Percentiles rank a stretch among this genome's conserved stretches.
phyloP scores from a whole-genome alignment of 2,113 vertebrate genomes.

The Ageneiosus marmoratus region DNA sequence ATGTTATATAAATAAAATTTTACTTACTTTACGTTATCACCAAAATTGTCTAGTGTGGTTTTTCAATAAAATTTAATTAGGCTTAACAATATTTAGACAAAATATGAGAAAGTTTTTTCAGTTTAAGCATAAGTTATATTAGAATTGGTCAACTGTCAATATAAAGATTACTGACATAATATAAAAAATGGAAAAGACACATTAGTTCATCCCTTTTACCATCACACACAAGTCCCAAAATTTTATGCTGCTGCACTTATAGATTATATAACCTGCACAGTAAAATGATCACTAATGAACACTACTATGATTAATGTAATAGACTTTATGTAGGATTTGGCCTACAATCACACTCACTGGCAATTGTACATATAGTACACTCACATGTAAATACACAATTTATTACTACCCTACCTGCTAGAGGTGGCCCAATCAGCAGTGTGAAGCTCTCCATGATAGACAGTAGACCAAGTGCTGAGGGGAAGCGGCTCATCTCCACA shows the following conservation, averaged over 20 bases:
- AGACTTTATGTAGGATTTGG: not conserved
- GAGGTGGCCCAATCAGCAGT: slow-evolving; percentile 83
- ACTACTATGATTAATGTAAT: not conserved
- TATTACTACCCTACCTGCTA: slow-evolving; percentile 75
- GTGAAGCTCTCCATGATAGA: slow-evolving; percentile 84
- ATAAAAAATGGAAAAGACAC: not conserved
- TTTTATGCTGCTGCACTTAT: not conserved
- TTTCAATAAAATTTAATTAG: too few species aligned
- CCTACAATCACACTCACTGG: not conserved
- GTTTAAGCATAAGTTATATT: too few species aligned
- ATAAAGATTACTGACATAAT: not conserved
- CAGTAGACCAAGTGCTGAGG: slow-evolving; percentile 87
- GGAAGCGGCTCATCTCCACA: slow-evolving; percentile 87
- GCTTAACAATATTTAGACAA: too few species aligned
- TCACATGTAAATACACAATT: not conserved
- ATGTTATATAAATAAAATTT: too few species aligned
- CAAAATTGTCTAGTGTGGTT: not conserved
- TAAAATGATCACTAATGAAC: not conserved
- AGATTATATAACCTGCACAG: not conserved
- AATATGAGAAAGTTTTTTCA: too few species aligned
- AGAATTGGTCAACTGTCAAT: not conserved
- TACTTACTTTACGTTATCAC: too few species aligned
- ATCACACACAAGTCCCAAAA: not conserved
- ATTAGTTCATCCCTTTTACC: not conserved
- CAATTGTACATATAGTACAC: not conserved